A percentile compares a stretch with the other conserved stretches of the same genome.
phyloP scores from a whole-genome alignment of 2,888 invertebrate species.

The Polydrusus tereticollis region DNA sequence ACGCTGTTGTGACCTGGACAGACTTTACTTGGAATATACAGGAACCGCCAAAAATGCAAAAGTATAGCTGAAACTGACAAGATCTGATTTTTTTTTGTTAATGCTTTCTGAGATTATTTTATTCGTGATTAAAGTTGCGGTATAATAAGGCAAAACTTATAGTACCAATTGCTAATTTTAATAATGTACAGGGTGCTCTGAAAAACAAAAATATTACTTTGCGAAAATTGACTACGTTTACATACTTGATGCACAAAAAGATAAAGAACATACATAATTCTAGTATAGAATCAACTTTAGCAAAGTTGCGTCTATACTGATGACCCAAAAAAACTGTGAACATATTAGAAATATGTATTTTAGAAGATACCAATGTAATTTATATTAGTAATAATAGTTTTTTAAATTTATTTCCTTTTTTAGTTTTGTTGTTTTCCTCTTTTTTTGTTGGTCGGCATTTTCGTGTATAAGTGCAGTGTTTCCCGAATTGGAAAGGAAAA shows the following conservation, averaged over 20 bases:
- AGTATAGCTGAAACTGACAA: too few species aligned
- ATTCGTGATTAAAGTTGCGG: too few species aligned
- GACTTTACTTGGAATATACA: too few species aligned
- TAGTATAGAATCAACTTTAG: conserved; percentile 33
- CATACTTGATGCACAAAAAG: neutral
- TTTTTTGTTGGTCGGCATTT: conserved; percentile 20
- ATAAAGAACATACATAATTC: conserved; percentile 21
- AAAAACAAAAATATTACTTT: too few species aligned
- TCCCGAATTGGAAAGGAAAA: conserved; percentile 2
- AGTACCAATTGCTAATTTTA: too few species aligned
- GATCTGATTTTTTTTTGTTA: too few species aligned
- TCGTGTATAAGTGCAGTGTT: neutral
- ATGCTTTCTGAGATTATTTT: too few species aligned
- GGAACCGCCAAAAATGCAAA: too few species aligned
- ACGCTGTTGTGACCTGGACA: too few species aligned
- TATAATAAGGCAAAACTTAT: too few species aligned
- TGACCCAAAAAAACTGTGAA: conserved; percentile 40
- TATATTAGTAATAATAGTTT: conserved; percentile 45
- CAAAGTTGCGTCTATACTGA: conserved; percentile 24
- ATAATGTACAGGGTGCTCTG: too few species aligned
- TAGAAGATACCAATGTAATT: conserved; percentile 47
- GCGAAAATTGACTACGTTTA: too few species aligned
- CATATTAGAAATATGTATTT: conserved; percentile 47
- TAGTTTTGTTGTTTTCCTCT: conserved; percentile 37
- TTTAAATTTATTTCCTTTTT: conserved; percentile 30